phyloP scores from a whole-genome alignment of 2,113 vertebrate genomes.

The Atherinomorus stipes region DNA sequence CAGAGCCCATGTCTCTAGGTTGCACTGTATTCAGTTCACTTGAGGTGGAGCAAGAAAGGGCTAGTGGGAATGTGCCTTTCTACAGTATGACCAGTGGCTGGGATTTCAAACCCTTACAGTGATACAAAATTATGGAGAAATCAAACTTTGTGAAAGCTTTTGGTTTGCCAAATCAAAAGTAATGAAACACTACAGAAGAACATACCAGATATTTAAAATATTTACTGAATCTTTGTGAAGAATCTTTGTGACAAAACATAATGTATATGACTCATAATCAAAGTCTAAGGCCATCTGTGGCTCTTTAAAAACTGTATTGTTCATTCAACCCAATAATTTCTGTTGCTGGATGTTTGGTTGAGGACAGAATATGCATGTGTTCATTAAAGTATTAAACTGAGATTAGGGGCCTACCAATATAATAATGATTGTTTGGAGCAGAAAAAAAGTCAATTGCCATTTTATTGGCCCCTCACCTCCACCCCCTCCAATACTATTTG shows the following conservation, averaged over 20 bases:
- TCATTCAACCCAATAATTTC: background rate
- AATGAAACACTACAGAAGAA: background rate
- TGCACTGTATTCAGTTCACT: no score
- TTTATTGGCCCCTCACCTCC: background rate
- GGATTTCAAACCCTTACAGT: background rate
- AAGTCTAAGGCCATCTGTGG: background rate
- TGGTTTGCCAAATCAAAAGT: background rate
- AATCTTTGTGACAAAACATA: slow-evolving; percentile 1
- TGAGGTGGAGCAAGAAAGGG: no score
- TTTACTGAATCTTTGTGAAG: background rate
- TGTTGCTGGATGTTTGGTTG: background rate
- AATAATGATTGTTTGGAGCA: background rate
- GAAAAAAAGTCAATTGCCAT: background rate
- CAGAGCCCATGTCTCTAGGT: no score
- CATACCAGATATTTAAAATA: no score
- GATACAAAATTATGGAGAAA: background rate
- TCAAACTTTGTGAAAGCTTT: background rate
- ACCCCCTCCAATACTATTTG: background rate
- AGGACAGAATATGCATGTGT: background rate
- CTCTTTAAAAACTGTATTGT: background rate
- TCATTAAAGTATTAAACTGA: background rate
- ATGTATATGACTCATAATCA: background rate
- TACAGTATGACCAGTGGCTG: background rate
- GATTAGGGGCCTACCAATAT: background rate
- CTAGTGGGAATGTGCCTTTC: background rate